Base-by-base conservation (phyloP, 1,140 invertebrate species). In the Meteorus sp. region DNA sequence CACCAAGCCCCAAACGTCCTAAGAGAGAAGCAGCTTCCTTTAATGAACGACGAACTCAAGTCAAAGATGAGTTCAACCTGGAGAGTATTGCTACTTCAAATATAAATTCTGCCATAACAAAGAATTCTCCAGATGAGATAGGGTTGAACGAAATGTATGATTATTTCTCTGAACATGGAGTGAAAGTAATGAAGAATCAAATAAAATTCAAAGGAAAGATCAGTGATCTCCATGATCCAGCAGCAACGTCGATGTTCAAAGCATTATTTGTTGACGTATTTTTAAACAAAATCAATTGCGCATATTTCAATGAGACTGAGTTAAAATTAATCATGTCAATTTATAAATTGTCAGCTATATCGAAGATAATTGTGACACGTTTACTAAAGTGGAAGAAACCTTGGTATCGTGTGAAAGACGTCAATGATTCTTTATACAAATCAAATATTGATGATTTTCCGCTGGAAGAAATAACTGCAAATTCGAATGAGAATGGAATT, bases 301-400 rank as follows among this genome's bases (percentile, higher is more conserved):
- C 68, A 23, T 78, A 78, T 56, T 78, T 77, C 19, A 31, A 59
- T 20, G 51, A 61, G 35, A 13, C 56, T 1, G 76, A 78, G 52
- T n/a, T 74, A 0, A 64, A 77, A 37, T 57, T 60, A 1, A 51
- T 77, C 48, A 73, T 70, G 56, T 57, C 58, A 0, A 60, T 73
- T 3, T 35, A 77, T 3, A 69, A 60, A 0, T 44, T 79, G 11
- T 58, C 55, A 3, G 27, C 8, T 9, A 22, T 62, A 8, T 67
- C 72, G 0, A 72, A 77, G 66, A 70, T 63, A 27, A 57, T 78
- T 19, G 54, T 79, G 5, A 64, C 68, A 7, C 71, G 71, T 47
- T 55, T 79, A 44, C 44, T 77, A 1, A 73, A 70, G 50, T 70
- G 75, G 44, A 73, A 73, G 56, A 41, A 44, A n/a, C 11, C 1